Base-by-base conservation (phyloP, 2,888 invertebrate species). In the Eubasilissa splendida region DNA sequence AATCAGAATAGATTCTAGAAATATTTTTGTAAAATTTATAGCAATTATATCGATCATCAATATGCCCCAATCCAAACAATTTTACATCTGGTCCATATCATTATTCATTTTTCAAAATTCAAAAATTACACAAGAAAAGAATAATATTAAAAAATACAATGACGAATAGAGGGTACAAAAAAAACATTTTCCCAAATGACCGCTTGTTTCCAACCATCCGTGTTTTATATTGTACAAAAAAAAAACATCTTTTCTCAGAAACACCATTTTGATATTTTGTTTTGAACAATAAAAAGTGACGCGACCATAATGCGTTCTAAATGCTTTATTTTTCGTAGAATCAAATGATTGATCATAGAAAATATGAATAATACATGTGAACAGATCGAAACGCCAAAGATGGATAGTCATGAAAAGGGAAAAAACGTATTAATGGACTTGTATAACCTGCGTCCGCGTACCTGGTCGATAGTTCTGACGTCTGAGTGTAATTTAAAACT, bases 271-370 rank as follows among this genome's bases (percentile, higher is more conserved):
- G 31, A 53, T 70, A 53, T 70, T 70, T 70, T 11, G 52, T 54
- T 70, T 22, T 14, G 53, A 63, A 70, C 53, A 22, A 52, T 70
- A 52, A 53, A 70, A 54, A 12, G 14, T 60, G 60, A 60, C 60
- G 60, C 60, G 60, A 60, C 22, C 60, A 60, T 60, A 60, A 65
- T 33, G 14, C 33, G 65, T 31, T 31, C 56, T 33, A 33, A 73
- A 73, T 73, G 71, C 42, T 73, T 73, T 56, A 58, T 58, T 58
- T 73, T 73, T 58, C 71, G n/a, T 22, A 73, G 71, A 73, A 73
- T 73, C 54, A 58, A 73, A 73, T 73, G 71, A 73, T 73, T 73
- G 71, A 73, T 73, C 71, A 73, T 73, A 56, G n/a, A 73, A 73
- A 58, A 73, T 73, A 73, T 73, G 71, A 73, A 73, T 73, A 73